These are phyloP conservation scores for Phenganax subtilis DNA, from an alignment of 92 coral and sea anemone species.

Conservation along the genomic window DNA sequence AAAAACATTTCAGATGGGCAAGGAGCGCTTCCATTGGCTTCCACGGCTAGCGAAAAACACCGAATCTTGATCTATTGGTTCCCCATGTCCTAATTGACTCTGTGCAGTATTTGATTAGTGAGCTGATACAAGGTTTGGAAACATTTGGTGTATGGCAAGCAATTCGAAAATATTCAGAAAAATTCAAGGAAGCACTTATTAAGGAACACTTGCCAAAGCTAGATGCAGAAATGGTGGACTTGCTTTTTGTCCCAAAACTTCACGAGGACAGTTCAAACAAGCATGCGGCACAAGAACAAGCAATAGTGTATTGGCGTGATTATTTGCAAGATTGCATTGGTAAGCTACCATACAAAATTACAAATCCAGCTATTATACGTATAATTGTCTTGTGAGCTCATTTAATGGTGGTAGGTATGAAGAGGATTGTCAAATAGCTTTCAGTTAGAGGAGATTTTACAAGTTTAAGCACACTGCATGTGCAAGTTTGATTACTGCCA, in stretches of 20 bases:
- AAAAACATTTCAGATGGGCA: conserved; percentile 4
- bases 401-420: no score
- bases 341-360: background rate
- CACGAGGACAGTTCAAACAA: conserved; percentile 18
- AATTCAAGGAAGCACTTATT: background rate
- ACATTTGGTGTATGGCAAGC: conserved; percentile 6
- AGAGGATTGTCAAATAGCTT: no score
- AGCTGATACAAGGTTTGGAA: background rate
- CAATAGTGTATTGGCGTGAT: conserved; percentile 29
- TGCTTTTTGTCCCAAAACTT: conserved; percentile 11
- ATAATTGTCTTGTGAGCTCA: background rate
- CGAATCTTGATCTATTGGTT: background rate
- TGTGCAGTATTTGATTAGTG: background rate
- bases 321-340: conserved; percentile 29
- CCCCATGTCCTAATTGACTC: conserved; percentile 12
- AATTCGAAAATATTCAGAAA: background rate
- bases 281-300: conserved; percentile 13
- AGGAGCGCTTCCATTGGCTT: conserved; percentile 11
- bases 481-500: no score
- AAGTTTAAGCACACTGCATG: no score
- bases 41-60: background rate
- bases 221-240: conserved; percentile 8
- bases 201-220: background rate
- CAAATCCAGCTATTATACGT: background rate
- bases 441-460: no score